Evolutionary conservation across 2,113 vertebrate genomes (phyloP), one percentile per base, ranked within the genome.

Genomic region (Forbesichthys papilliferus): DNA sequence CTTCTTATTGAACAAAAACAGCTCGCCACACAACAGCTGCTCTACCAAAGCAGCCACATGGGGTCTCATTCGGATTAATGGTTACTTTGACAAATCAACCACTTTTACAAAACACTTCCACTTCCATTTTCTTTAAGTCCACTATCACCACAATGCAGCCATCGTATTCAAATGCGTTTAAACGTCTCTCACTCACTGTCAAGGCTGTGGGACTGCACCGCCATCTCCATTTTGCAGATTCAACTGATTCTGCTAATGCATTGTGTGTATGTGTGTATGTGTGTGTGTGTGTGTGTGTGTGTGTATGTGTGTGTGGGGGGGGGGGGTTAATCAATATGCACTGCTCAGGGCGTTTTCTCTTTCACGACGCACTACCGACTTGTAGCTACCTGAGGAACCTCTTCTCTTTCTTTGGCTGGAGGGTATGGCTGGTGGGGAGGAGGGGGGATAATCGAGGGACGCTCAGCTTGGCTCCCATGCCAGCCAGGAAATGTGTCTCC

Each of bases 321-420:
- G 69, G 47, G 71, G 73, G 77, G 69, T 64, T 77, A 70, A 90
- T 90, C 88, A 83, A 87, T 87, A 87, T 85, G 80, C 82, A 82
- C 81, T 81, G 81, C 77, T 87, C 71, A 76, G 84, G 70, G 86
- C 85, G 81, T 85, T 86, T 87, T 83, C 85, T 68, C 74, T 82
- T 86, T 82, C 78, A 81, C 62, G 78, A 81, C 82, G 85, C 83
- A 68, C 75, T 75, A 77, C 71, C 76, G 74, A 33, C 71, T 77
- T 48, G 60, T 36, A 0, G 57, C 66, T 78, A 79, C 74, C 66
- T 68, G 66, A 82, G 79, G 70, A 74, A 79, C 73, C 47, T n/a
- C 51, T 42, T 34, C 9, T 46, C 5, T 11, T 79, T 75, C 59
- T n/a, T 56, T 68, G 79, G 61, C 67, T 0, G 9, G 36, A 27